A percentile compares a stretch with the other conserved stretches of the same genome.
Evolutionary conservation across 2,113 vertebrate genomes (phyloP).

Genomic region (Rhombomys opimus): DNA sequence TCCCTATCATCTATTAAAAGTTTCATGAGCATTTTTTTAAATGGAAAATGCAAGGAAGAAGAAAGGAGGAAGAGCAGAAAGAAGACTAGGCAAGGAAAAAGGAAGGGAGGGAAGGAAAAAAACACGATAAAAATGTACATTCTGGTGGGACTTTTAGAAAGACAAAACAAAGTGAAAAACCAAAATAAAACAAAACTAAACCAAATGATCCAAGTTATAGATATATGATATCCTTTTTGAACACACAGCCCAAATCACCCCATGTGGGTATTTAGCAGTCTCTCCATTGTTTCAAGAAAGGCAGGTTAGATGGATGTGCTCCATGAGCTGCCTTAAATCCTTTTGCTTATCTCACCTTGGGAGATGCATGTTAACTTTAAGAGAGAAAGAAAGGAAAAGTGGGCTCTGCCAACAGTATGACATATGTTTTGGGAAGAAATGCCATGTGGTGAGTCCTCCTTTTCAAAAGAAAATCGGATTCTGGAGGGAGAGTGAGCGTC

Average conservation of each 20-base stretch:
- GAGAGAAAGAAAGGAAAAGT: neutral
- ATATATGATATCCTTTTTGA: neutral
- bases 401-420: neutral
- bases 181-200: neutral
- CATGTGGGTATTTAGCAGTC: neutral
- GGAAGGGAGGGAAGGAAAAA: neutral
- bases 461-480: slow-evolving; percentile 37
- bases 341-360: neutral
- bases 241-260: neutral
- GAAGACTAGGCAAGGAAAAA: neutral
- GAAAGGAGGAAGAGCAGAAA: neutral
- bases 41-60: neutral
- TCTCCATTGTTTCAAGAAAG: neutral
- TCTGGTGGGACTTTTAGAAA: neutral
- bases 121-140: neutral
- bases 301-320: neutral
- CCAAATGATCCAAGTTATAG: neutral
- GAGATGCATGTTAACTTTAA: neutral
- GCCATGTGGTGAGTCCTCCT: neutral
- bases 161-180: neutral
- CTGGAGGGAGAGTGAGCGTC: neutral
- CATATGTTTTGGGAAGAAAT: neutral
- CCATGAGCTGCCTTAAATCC: neutral
- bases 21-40: neutral
- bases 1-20: neutral